Base-by-base conservation (phyloP, 2,113 vertebrate genomes). In the Empidonax alnorum region DNA sequence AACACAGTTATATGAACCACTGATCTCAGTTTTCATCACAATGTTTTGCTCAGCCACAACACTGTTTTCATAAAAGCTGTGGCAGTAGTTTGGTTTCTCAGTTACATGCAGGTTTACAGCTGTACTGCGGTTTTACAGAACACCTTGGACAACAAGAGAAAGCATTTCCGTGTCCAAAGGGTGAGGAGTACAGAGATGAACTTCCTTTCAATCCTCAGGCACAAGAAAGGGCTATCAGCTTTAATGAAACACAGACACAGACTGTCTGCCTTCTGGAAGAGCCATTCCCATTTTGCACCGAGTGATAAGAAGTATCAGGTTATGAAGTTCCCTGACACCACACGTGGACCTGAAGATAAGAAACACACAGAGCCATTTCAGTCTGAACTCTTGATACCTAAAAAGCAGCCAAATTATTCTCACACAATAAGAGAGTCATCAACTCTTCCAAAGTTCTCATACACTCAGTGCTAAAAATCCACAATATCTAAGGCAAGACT, bases 291-390 rank as follows among this genome's bases (percentile, higher is more conserved):
- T 65, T 94, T 84, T 81, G 83, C 56, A 78, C 25, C 10, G 42
- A 84, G 21, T 11, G 96, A 95, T 94, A 92, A 87, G 30, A 49
- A 78, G 22, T 56, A 89, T 59, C 68, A 65, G 42, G 68, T 84
- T 78, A 39, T 30, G 42, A 85, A 77, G 50, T 12, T 88, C 66
- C 33, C 85, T 78, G 44, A 65, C 17, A 61, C 59, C 22, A 65
- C 0, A 0, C 16, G 27, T 68, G 83, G 83, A 56, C 53, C 27
- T 2, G 28, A 86, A 89, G 94, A 96, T 92, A 96, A 89, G 33
- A 74, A 66, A 83, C n/a, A 37, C 56, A 72, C 11, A 59, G 50
- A 74, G 27, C 9, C 8, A 20, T 81, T 90, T 78, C 73, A 67
- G 52, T 49, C 65, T 81, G 47, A 90, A 73, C 28, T 46, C 52